Evolutionary conservation across 2,113 vertebrate genomes (phyloP).

Genomic region (Myodes glareolus): DNA sequence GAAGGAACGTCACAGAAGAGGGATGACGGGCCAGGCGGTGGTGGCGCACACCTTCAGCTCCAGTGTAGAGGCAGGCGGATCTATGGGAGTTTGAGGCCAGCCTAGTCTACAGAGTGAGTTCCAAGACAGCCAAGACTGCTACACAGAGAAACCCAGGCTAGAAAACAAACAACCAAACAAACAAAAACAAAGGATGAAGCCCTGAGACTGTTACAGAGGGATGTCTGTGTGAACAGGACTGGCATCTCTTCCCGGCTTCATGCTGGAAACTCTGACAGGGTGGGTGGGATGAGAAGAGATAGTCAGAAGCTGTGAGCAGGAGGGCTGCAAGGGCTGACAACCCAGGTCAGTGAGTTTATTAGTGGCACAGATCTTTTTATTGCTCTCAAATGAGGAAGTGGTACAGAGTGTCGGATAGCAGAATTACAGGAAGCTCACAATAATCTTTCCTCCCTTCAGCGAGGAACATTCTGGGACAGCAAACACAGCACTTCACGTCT

Average conservation of each 20-base stretch:
- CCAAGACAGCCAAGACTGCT: no score
- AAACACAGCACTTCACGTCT: not conserved
- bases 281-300: not conserved
- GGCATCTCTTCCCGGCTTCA: not conserved
- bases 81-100: no score
- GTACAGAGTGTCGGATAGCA: not conserved
- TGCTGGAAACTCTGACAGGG: not conserved
- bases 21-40: no score
- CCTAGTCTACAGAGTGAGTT: no score
- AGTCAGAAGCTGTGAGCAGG: not conserved
- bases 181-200: no score
- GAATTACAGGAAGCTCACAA: no score
- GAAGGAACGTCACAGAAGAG: not conserved
- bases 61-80: no score
- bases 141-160: no score
- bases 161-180: no score
- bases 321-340: not conserved
- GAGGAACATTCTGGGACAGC: not conserved
- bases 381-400: not conserved
- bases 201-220: accelerated
- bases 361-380: not conserved
- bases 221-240: not conserved
- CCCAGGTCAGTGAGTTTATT: not conserved
- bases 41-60: no score
- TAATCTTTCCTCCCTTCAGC: not conserved